Evolutionary conservation across 30 jellyfish, hydroid and myxozoan genomes (phyloP), one percentile per base, ranked within the genome.

Genomic region (Hydractinia symbiolongicarpus): DNA sequence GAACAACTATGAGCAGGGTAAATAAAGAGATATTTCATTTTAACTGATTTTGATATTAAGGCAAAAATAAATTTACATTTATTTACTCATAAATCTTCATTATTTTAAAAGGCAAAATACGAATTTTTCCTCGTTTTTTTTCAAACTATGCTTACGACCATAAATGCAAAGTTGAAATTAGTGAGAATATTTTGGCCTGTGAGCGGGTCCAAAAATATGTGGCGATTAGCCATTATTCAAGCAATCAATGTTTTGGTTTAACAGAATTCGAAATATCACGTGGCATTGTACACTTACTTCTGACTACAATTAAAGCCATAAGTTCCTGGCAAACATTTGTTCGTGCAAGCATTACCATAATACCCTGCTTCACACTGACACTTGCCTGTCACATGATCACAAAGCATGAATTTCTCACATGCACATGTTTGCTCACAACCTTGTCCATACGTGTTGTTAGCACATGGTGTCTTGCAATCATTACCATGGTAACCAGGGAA

Each of bases 361-460:
- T 21, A 83, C 8, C 98, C 98, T 61, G 78, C 89, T 74, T 73
- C 72, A 71, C 98, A 91, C 53, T 53, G 56, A 56, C 98, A 91
- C 14, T 61, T 73, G 5, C 98, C 98, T 17, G 72, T 79, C 11
- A 75, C 92, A 49, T 60, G 91, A 73, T 91, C 89, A 67, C 98
- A 91, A 40, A 8, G 50, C 87, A 79, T 79, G 73, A 10, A 58
- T 6, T 55, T 54, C 4, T 86, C 80, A 66, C 98, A 91, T 17
- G 54, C 20, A 76, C 98, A 91, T 7, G 20, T 79, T 15, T 5
- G 49, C 7, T 13, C 51, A 78, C 98, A 91, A 14, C 81, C 89
- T 49, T 69, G 67, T n/a, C 98, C 98, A 69, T 30, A 91, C n/a
- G 8, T 15, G 64, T 76, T 55, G 20, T 53, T 54, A 5, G 76